phyloP scores from a whole-genome alignment of 2,797 vertebrate genomes.

The Percopsis omiscomaycus region DNA sequence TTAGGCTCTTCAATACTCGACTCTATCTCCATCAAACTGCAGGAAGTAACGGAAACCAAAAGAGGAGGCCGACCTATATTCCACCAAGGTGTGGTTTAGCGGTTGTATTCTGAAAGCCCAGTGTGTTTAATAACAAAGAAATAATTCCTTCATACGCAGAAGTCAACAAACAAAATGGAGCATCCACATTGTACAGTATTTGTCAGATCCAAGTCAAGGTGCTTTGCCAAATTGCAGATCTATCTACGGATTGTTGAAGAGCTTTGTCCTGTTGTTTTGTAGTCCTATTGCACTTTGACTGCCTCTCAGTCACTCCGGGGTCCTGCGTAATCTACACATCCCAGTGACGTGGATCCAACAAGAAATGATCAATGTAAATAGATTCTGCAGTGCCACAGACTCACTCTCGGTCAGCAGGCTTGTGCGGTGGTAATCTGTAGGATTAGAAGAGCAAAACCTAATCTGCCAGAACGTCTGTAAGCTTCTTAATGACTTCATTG shows the following conservation, averaged over 20 bases:
- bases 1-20: slow-evolving; percentile 42
- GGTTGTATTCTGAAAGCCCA: slow-evolving; percentile 18
- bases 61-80: slow-evolving; percentile 45
- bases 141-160: slow-evolving; percentile 37
- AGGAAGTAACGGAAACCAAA: slow-evolving; percentile 55
- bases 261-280: slow-evolving; percentile 8
- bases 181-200: slow-evolving; percentile 37
- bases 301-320: slow-evolving; percentile 21
- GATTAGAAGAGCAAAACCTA: slow-evolving; percentile 83
- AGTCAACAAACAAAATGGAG: slow-evolving; percentile 41
- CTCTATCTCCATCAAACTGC: slow-evolving; percentile 70
- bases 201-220: slow-evolving; percentile 51
- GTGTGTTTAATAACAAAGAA: slow-evolving; percentile 27
- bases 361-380: slow-evolving; percentile 72
- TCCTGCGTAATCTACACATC: slow-evolving; percentile 29
- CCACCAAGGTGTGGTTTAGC: slow-evolving; percentile 26
- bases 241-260: slow-evolving; percentile 14
- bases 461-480: slow-evolving; percentile 80
- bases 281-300: slow-evolving; percentile 45
- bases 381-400: slow-evolving; percentile 51
- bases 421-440: slow-evolving; percentile 76
- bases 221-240: slow-evolving; percentile 50
- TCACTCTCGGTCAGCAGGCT: slow-evolving; percentile 66
- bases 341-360: slow-evolving; percentile 26
- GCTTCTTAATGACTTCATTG: slow-evolving; percentile 82